A percentile compares a stretch with the other conserved stretches of the same genome.
phyloP scores from a whole-genome alignment of 2,113 vertebrate species.

The Lichenostomus cassidix region DNA sequence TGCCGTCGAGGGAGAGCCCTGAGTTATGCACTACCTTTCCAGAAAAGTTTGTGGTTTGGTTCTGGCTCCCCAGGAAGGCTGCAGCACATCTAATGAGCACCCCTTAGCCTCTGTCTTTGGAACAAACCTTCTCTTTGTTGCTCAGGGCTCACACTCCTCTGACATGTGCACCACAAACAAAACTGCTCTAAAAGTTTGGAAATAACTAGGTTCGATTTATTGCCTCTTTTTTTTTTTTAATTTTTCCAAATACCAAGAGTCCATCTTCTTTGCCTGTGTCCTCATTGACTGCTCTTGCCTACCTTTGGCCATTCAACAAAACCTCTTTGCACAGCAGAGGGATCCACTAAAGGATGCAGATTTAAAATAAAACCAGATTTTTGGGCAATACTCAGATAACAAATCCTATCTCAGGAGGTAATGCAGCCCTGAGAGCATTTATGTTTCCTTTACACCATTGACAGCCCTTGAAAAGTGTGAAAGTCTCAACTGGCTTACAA shows the following conservation, averaged over 20 bases:
- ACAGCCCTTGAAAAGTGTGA: neutral
- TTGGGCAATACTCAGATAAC: neutral
- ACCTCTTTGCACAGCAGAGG: neutral
- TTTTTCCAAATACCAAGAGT: neutral
- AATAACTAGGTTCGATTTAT: accelerated
- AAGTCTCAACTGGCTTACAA: neutral
- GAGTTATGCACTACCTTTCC: constrained; percentile 35
- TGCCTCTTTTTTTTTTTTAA: neutral
- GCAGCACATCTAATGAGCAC: constrained; percentile 37
- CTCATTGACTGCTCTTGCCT: neutral
- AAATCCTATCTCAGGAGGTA: neutral
- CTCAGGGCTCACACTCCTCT: neutral
- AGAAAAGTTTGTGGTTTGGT: neutral
- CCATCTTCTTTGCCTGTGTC: neutral
- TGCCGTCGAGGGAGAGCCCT: constrained; percentile 48
- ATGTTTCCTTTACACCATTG: neutral
- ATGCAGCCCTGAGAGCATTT: neutral
- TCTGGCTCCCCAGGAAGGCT: neutral
- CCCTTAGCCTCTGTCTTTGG: neutral
- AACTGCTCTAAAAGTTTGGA: neutral
- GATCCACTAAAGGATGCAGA: neutral
- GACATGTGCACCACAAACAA: neutral
- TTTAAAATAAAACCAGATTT: neutral
- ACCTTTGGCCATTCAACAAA: neutral
- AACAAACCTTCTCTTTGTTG: neutral